Percentiles rank a stretch among this genome's conserved stretches.
These are phyloP conservation scores for Cyclophora albipunctata DNA, from an alignment of 2,888 invertebrate species.

Conservation along the genomic window DNA sequence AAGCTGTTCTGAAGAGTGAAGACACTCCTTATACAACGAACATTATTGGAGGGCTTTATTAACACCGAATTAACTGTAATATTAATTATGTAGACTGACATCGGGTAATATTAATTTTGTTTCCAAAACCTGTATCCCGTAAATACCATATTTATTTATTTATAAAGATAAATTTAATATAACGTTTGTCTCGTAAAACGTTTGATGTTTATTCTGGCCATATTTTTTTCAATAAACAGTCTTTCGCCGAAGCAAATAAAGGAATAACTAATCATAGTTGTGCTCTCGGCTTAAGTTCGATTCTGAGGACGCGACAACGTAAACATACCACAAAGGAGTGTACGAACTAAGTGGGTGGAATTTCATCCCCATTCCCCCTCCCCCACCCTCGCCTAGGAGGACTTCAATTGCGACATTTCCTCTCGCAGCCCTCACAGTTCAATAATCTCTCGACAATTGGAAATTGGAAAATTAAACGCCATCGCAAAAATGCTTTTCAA, in stretches of 20 bases:
- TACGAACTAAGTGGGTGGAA: conserved; percentile 25
- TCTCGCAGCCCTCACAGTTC: conserved; percentile 49
- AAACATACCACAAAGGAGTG: conserved; percentile 35
- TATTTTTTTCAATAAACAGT: conserved; percentile 27
- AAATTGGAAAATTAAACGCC: conserved; percentile 45
- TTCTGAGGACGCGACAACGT: conserved; percentile 52
- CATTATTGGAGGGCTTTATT: too few species aligned
- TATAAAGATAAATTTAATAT: too few species aligned
- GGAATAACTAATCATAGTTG: conserved; percentile 59
- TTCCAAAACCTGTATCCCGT: too few species aligned
- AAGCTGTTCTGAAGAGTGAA: conserved; percentile 16
- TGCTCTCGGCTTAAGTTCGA: conserved; percentile 42
- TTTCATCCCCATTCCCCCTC: conserved; percentile 18
- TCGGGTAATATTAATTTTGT: neutral
- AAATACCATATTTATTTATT: too few species aligned
- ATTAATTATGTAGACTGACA: conserved; percentile 5
- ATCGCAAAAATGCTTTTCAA: conserved; percentile 23
- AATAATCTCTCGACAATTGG: conserved; percentile 48
- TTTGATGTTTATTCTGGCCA: neutral
- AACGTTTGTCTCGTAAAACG: too few species aligned
- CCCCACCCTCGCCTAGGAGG: conserved; percentile 23
- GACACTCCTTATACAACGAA: conserved; percentile 16
- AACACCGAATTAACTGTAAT: too few species aligned
- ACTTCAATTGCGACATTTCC: conserved; percentile 62
- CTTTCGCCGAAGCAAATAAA: conserved; percentile 44